Evolutionary conservation across 1,140 invertebrate species (phyloP), one percentile per base, ranked within the genome.

Genomic region (Heliconius congener): DNA sequence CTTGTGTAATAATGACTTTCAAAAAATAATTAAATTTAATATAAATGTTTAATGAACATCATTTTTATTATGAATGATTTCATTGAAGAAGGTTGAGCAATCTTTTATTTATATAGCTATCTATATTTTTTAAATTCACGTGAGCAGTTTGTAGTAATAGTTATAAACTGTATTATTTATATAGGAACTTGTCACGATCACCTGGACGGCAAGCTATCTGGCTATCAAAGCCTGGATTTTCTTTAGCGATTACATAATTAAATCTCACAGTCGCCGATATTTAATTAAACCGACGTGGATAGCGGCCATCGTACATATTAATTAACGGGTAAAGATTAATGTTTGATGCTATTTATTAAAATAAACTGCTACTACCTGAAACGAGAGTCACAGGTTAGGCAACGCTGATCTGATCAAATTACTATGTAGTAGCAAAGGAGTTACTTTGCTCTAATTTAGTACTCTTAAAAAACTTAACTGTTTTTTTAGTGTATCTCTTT

Each of bases 251-350:
- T 81, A 76, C 75, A 74, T 77, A 84, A 82, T 84, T 82, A 82
- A 84, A 80, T 75, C 77, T 74, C 75, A 81, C 81, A 77, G 71
- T 60, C 78, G 73, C 77, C 76, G 81, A 81, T 82, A 77, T 82
- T 81, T 84, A 84, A 82, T 84, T 84, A 84, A 84, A 71, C 73
- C 76, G 60, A 73, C 72, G 60, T 73, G 19, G 81, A 82, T 81
- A 81, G 77, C 52, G 74, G 76, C 60, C 73, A 46, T 75, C 23
- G 39, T 73, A 72, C 79, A 79, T 84, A 81, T 76, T 74, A 81
- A 84, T 83, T 80, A 46, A 52, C 42, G 55, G 70, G 71, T 30
- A 42, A 66, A 46, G 50, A 66, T 77, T 52, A 42, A 77, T 71
- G 34, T 60, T 74, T 71, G 60, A 8, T 60, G 66, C 6, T 6